Base-by-base conservation (phyloP, 2,797 vertebrate genomes). In the Anguilla megastoma region DNA sequence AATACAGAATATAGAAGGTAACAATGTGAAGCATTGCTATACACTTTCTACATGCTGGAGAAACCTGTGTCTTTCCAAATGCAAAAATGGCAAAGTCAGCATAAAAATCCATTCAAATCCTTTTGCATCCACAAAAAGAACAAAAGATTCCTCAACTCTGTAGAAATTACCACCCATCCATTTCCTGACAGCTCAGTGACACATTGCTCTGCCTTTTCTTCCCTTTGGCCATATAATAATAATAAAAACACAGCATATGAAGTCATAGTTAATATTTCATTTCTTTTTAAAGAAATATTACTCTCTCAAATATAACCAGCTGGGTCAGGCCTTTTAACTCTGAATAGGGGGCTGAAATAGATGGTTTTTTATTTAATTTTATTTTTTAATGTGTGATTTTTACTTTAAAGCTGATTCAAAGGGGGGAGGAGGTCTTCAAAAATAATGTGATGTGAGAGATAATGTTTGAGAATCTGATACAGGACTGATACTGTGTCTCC, bases 261-360 rank as follows among this genome's bases (percentile, higher is more conserved):
- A 76, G 33, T 41, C 74, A 76, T 76, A 18, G 74, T 76, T 76
- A 76, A 41, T 76, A 76, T 36, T 76, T 41, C 33, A 76, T 76
- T 76, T 36, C 0, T 45, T 41, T 36, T 76, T 3, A 76, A 76
- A 41, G 10, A 71, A 33, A 33, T 33, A 76, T 76, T 76, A 41
- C 36, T 14, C 16, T 76, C 36, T 76, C 33, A 16, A 1, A 36
- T 41, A 76, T 76, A 76, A 76, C 36, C 74, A 76, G 30, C 12
- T 41, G 30, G 33, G 3, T 24, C 71, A 76, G 30, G 30, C 36
- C 74, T 76, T 36, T 33, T 12, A 36, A 74, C 30, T 74, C 27
- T 74, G 69, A 36, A 74, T 36, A 36, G 69, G 30, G 24, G 30
- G 14, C 27, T 74, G 69, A 30, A 74, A 74, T 12, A 36, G 27